Base-by-base conservation (phyloP, 2,113 vertebrate species). In the Istiophorus platypterus region DNA sequence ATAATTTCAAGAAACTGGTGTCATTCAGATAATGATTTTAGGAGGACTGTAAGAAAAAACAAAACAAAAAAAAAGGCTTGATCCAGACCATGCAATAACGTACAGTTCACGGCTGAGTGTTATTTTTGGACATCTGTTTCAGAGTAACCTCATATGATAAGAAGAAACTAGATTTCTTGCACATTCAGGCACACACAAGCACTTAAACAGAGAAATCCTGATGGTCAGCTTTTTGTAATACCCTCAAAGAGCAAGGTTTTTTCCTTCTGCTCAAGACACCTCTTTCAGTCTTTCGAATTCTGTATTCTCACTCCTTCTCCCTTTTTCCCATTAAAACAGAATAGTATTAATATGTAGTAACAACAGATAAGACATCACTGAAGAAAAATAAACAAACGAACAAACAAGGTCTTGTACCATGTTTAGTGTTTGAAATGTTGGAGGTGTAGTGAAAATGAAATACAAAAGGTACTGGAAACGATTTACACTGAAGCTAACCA, bases 141-240 rank as follows among this genome's bases (percentile, higher is more conserved):
- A 5, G 26, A 79, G 54, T 27, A 24, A 37, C 27, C 5, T 47
- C 11, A 22, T 47, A 47, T 47, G 18, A 10, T 56, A n/a, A 84
- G 29, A 65, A 67, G 5, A 78, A 78, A 75, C 0, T 3, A 12
- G 34, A 26, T 65, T 57, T 63, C 70, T 83, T 88, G 68, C 67
- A 89, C 86, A 82, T 80, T 80, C 65, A 78, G 73, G 39, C 65
- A 74, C 72, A 78, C 18, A 18, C 13, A 49, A 85, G 59, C 26
- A 7, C 7, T 17, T 56, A 8, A 45, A 47, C 12, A 45, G 37
- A 7, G 51, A 82, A 69, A 15, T 34, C 29, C 66, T 62, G 20
- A 71, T 17, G 4, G 4, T 34, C 62, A 20, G 8, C 59, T 62
- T 57, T 45, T 72, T 57, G 27, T 24, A 54, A 71, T 14, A 69